Base-by-base conservation (phyloP, 2,113 vertebrate genomes). In the Mohoua ochrocephala region DNA sequence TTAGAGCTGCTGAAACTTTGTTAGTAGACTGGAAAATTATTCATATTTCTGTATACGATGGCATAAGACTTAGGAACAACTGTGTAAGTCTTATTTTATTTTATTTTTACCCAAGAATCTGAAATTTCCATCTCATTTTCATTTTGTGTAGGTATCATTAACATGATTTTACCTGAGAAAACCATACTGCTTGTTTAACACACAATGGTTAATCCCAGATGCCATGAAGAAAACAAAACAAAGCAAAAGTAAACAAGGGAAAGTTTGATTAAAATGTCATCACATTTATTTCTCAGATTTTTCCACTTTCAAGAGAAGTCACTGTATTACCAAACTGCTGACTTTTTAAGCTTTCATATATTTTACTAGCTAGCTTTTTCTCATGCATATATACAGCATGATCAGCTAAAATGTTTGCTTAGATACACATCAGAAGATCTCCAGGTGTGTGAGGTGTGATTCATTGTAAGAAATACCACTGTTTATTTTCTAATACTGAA, bases 341-440 rank as follows among this genome's bases (percentile, higher is more conserved):
- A 21, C 2, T 70, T 70, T 87, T 33, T 18, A 70, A 57, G 7
- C 9, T 67, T 91, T 61, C 11, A 21, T 77, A 10, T 50, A 1
- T 42, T 83, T 94, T 77, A 21, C 4, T 65, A 56, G 7, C 7
- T 88, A 56, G 6, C 10, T 77, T 86, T 88, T 3, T 86, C 76
- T 57, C 10, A 22, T 44, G 11, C 0, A 0, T 57, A 18, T 37
- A 8, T 61, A 44, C 11, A 60, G 8, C 22, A 63, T 11, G 37
- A 6, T 59, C 10, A 61, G 33, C 65, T 64, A 7, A 65, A 94
- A 80, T 30, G 2, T 60, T 84, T 77, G 2, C n/a, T 57, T 84
- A 81, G n/a, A 45, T 7, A 57, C 2, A 6, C 21, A 35, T 28
- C 35, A 57, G 13, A 69, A 91, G 11, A 59, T 87, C 63, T 59